Percentiles rank a stretch among this genome's conserved stretches.
Conservation (phyloP, 2,797 vertebrate genomes). For the Myioborus melanocephalus region DNA sequence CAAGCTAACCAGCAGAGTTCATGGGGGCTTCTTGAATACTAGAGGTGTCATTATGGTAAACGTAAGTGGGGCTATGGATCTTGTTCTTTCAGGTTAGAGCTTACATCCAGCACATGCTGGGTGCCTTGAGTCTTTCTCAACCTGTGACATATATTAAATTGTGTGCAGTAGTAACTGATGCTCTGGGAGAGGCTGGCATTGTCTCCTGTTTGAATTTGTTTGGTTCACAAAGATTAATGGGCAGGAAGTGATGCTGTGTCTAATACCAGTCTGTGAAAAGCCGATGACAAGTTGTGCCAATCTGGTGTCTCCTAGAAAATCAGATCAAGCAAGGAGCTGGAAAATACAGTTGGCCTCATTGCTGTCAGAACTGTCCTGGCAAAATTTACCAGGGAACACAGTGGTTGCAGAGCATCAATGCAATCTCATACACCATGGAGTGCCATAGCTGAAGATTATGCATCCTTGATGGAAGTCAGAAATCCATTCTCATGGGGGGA, state of each 20-base stretch:
- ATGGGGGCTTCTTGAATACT: background rate
- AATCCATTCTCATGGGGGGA: background rate
- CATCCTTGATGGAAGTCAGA: background rate
- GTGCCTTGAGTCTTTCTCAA: background rate
- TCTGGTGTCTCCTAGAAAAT: background rate
- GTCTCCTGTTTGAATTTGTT: background rate
- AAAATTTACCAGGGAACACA: background rate
- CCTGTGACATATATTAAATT: background rate
- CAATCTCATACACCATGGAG: background rate
- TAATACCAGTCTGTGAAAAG: background rate
- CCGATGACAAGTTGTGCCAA: background rate
- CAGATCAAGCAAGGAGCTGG: background rate
- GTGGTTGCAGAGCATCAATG: background rate
- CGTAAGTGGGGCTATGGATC: background rate
- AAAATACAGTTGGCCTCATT: background rate
- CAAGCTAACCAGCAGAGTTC: background rate
- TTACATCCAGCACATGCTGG: background rate
- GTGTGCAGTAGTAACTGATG: background rate
- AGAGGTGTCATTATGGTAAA: background rate
- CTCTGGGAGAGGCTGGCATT: background rate
- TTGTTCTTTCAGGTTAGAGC: background rate
- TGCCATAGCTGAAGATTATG: background rate
- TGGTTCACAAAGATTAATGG: background rate
- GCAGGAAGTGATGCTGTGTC: background rate
- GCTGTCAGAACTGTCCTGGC: background rate